A percentile compares a stretch with the other conserved stretches of the same genome.
phyloP scores from a whole-genome alignment of 2,888 invertebrate genomes.

The Aporophyla nigra region DNA sequence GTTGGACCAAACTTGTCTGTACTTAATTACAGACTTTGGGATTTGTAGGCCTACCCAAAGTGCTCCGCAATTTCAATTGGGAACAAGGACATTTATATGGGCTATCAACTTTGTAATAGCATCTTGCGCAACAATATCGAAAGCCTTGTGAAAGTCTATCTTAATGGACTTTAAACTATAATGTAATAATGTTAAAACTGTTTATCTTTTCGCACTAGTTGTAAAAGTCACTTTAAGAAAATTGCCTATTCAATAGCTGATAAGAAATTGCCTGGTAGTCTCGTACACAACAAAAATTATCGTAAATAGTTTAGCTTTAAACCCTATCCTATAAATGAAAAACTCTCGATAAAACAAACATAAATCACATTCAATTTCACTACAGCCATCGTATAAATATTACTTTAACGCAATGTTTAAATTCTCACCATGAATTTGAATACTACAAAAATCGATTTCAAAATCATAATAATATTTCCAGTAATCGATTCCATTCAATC shows the following conservation, averaged over 20 bases:
- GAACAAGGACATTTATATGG: slow-evolving; percentile 5
- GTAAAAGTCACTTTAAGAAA: slow-evolving; percentile 10
- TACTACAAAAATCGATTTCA: slow-evolving; percentile 49
- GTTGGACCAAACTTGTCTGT: slow-evolving; percentile 17
- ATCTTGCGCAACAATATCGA: slow-evolving; percentile 10
- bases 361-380: slow-evolving; percentile 37
- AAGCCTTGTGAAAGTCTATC: background rate
- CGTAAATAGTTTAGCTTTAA: slow-evolving; percentile 7
- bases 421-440: slow-evolving; percentile 37
- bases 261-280: background rate
- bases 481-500: slow-evolving; percentile 50
- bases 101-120: slow-evolving; percentile 9
- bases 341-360: background rate
- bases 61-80: slow-evolving; percentile 5
- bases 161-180: background rate
- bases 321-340: slow-evolving; percentile 21
- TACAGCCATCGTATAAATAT: slow-evolving; percentile 4
- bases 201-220: slow-evolving; percentile 36
- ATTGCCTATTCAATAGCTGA: slow-evolving; percentile 10
- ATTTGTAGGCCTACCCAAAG: slow-evolving; percentile 28
- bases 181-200: background rate
- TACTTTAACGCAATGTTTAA: slow-evolving; percentile 24
- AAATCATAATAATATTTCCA: slow-evolving; percentile 41
- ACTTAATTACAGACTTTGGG: slow-evolving; percentile 23
- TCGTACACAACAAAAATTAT: background rate